Percentiles rank a stretch among this genome's conserved stretches.
Evolutionary conservation across 1,140 invertebrate species (phyloP).

Genomic region (Augochlora pura): DNA sequence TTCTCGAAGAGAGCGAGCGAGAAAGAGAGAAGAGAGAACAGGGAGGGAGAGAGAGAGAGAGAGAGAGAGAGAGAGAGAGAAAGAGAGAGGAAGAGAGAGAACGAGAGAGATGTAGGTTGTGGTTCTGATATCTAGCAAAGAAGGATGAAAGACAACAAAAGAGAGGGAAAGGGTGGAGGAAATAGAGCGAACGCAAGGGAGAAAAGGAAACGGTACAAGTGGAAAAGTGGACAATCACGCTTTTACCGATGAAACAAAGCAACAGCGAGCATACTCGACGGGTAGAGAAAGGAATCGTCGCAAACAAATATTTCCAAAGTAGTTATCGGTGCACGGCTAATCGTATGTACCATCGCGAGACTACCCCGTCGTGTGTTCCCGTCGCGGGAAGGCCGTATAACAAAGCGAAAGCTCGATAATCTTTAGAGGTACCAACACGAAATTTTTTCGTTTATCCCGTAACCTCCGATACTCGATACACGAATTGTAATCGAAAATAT

Average conservation of each 20-base stretch:
- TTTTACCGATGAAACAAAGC: conserved; percentile 39
- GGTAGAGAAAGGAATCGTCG: background rate
- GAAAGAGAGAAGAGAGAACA: no score
- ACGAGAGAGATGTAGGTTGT: background rate
- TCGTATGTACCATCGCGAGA: conserved; percentile 4
- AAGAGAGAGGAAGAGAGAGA: no score
- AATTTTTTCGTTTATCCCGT: background rate
- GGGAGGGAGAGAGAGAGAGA: background rate
- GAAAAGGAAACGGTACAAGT: conserved; percentile 6
- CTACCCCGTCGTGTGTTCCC: background rate
- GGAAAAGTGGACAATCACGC: conserved; percentile 43
- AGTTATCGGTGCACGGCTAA: conserved; percentile 5
- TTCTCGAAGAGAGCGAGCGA: background rate
- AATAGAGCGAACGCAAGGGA: background rate
- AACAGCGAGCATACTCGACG: background rate
- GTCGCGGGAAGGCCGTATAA: background rate
- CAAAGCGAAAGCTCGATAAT: conserved; percentile 22
- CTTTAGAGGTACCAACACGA: background rate
- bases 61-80: background rate
- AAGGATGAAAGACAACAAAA: conserved; percentile 3
- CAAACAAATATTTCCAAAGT: conserved; percentile 28
- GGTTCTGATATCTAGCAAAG: conserved; percentile 1
- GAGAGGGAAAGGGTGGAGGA: background rate
- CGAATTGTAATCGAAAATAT: conserved; percentile 35
- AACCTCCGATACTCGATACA: conserved; percentile 14